phyloP scores from a whole-genome alignment of 1,140 invertebrate genomes.

The Monochamus saltuarius region DNA sequence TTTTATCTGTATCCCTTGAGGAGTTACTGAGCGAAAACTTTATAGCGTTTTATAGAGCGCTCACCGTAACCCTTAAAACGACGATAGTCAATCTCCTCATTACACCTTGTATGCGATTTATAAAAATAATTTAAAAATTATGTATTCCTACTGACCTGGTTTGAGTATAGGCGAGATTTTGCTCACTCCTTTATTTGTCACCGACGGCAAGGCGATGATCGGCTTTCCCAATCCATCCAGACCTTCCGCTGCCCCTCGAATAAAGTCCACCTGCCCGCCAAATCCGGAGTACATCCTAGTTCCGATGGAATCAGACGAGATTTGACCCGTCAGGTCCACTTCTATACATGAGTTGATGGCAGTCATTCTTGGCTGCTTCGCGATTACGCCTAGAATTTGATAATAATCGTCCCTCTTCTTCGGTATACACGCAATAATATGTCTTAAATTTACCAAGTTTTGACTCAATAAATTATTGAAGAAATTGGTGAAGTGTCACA shows the following conservation, averaged over 20 bases:
- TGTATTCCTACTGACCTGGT: conserved; percentile 60
- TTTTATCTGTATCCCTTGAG: no score
- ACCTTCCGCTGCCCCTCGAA: conserved; percentile 88
- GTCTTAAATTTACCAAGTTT: no score
- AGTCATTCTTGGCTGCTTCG: conserved; percentile 85
- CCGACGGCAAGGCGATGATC: conserved; percentile 88
- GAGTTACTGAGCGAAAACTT: no score
- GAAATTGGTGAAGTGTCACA: no score
- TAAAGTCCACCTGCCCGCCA: conserved; percentile 95
- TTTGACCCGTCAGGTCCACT: conserved; percentile 93
- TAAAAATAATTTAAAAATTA: background rate
- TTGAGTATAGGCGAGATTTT: conserved; percentile 89
- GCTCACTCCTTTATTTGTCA: conserved; percentile 79
- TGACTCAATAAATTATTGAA: no score
- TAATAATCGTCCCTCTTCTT: no score
- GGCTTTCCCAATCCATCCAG: conserved; percentile 87
- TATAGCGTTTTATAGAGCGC: no score
- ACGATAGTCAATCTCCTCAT: no score
- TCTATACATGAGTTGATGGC: conserved; percentile 97
- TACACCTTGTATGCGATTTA: no score
- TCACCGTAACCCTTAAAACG: no score
- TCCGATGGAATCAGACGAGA: conserved; percentile 90
- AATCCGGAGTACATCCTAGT: conserved; percentile 90
- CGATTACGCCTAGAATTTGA: conserved; percentile 76
- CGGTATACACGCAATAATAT: no score